phyloP scores from a whole-genome alignment of 2,113 vertebrate genomes.

The Gallinago undulata region DNA sequence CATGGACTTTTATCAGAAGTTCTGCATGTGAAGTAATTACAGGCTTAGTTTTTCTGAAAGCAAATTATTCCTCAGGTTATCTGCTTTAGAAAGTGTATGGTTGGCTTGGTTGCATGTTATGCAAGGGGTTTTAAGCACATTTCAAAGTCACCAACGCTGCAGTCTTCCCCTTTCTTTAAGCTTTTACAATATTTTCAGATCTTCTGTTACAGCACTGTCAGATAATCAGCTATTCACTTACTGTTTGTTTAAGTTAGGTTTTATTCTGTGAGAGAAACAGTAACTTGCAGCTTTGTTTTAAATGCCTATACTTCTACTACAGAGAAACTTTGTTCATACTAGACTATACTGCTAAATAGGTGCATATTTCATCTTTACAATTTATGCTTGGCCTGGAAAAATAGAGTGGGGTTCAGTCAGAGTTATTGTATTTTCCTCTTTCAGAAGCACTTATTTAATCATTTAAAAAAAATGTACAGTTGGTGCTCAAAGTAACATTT shows the following conservation, averaged over 20 bases:
- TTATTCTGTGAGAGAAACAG: not conserved
- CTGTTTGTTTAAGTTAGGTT: not conserved
- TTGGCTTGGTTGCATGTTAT: slow-evolving; percentile 32
- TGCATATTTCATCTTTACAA: slow-evolving; percentile 28
- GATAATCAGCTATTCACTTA: not conserved
- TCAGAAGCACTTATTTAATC: slow-evolving; percentile 81
- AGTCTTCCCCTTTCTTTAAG: not conserved
- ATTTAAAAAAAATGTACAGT: slow-evolving; percentile 73
- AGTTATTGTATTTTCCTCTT: slow-evolving; percentile 69
- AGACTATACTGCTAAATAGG: slow-evolving; percentile 30
- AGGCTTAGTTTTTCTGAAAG: slow-evolving; percentile 23
- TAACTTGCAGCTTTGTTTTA: slow-evolving; percentile 34
- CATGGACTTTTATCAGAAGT: not conserved
- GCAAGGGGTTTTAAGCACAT: slow-evolving; percentile 2
- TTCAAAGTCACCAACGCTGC: slow-evolving; percentile 24
- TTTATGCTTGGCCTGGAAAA: slow-evolving; percentile 54
- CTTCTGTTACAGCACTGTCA: not conserved
- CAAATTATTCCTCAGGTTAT: slow-evolving; percentile 35
- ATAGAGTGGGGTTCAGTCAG: slow-evolving; percentile 41
- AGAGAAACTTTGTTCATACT: not conserved
- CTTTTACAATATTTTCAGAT: not conserved
- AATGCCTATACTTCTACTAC: not conserved
- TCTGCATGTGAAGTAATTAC: slow-evolving; percentile 12
- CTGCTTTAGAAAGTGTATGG: not conserved
- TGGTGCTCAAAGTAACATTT: slow-evolving; percentile 81